Evolutionary conservation across 2,113 vertebrate genomes (phyloP), one percentile per base, ranked within the genome.

Genomic region (Coturnix japonica): DNA sequence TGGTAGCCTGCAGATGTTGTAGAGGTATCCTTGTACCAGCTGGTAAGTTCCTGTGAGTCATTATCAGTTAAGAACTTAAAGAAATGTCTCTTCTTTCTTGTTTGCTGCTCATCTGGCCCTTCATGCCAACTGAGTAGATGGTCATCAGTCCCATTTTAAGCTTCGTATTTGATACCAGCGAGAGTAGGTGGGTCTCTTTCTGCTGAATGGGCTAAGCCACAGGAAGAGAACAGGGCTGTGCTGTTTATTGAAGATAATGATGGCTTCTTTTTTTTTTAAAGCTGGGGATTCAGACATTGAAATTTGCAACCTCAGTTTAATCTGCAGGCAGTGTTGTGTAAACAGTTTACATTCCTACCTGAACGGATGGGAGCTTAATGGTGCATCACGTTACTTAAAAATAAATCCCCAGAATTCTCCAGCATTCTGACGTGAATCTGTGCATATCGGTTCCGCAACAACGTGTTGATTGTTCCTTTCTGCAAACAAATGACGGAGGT

Each of bases 21-120:
- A 30, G 43, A 63, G 53, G 54, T 63, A n/a, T 53, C 56, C 61
- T 85, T 59, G 87, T 39, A 81, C 71, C 83, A 87, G 71, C 83
- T 85, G 83, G 30, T 73, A 77, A 69, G 65, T 90, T 80, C 79
- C 54, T 81, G 33, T 92, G 87, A 84, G 75, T 92, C 70, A 77
- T 60, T 72, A 54, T 69, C 76, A 78, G 71, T 66, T 77, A 69
- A 77, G 60, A 81, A 73, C 39, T 59, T 64, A 26, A 83, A 72
- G 79, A 79, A 37, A 37, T 69, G n/a, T 77, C 76, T 90, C 74
- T 70, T 71, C 41, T 76, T 84, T 80, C 35, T 85, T 83, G 31
- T 87, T 37, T 90, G 65, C 75, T 76, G 54, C 31, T 91, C 74
- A 89, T 56, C 61, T 84, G 60, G 47, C n/a, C 47, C 64, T 87